Evolutionary conservation across 2,888 invertebrate genomes (phyloP), one percentile per base, ranked within the genome.

Genomic region (Nephrotoma guestfalica): DNA sequence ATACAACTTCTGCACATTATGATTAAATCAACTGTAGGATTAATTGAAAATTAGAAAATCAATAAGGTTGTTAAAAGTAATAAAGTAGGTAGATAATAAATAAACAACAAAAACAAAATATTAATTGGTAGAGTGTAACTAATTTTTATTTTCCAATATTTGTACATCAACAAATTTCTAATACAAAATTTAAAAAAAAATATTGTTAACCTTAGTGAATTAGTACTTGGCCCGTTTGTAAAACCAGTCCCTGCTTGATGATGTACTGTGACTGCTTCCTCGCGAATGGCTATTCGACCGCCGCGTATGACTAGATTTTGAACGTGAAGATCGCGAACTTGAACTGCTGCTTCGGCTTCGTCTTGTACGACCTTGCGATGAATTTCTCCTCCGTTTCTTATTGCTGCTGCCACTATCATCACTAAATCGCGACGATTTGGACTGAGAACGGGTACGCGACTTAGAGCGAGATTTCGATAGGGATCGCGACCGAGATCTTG

Each of bases 401-500:
- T 71, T 18, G 11, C 71, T 71, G 11, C 30, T 71, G 18, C 2
- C 11, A 30, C 71, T 30, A 71, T 30, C 71, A 4, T 30, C 71
- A 30, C 71, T 71, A 4, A 30, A 71, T 4, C 9, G 71, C 7
- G 71, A 71, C 30, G 71, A 71, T 71, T 71, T 71, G 2, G 71
- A 30, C 30, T 30, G 71, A 11, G 87, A 86, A 9, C 89, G 88
- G 13, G 89, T 88, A 4, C 86, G 86, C 9, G 87, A 87, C 30
- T 88, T 88, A 0, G 89, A 89, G 7, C 88, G 88, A 6, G 89
- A 89, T n/a, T 89, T 88, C 9, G 30, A 6, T 15, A 6, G 51
- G 6, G 15, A 71, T 71, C 71, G 71, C 2, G 71, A 71, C 41
- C 90, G 89, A 4, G 90, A 89, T 13, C 88, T 30, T 15, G 15